phyloP scores from a whole-genome alignment of 2,113 vertebrate genomes.

The Noctilio leporinus region DNA sequence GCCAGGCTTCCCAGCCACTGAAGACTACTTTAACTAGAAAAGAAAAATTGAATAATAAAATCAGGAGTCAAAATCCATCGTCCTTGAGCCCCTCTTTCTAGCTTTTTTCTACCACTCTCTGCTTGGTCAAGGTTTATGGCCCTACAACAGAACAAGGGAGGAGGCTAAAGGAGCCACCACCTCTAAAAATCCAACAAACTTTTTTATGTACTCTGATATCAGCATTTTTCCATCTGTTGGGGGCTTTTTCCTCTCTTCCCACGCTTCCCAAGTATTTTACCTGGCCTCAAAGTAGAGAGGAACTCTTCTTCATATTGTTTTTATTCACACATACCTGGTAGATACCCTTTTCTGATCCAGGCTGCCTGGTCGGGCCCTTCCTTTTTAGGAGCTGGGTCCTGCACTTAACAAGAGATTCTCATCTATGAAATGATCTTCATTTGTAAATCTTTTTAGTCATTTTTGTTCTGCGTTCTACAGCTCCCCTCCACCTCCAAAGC shows the following conservation, averaged over 20 bases:
- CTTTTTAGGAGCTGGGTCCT: constrained; percentile 53
- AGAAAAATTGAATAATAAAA: constrained; percentile 78
- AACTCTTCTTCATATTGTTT: constrained; percentile 52
- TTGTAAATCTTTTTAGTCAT: constrained; percentile 46
- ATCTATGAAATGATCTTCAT: constrained; percentile 41
- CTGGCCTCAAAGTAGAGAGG: constrained; percentile 47
- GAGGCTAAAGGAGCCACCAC: constrained; percentile 25
- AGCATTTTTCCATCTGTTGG: constrained; percentile 56
- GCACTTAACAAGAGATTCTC: constrained; percentile 40
- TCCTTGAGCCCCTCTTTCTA: constrained; percentile 78
- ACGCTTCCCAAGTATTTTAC: constrained; percentile 24
- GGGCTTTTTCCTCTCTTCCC: constrained; percentile 25
- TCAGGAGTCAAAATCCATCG: constrained; percentile 77
- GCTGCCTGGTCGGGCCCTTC: constrained; percentile 10
- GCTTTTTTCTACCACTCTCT: constrained; percentile 70
- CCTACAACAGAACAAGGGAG: constrained; percentile 33
- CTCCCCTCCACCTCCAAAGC: neutral
- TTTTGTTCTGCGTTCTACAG: constrained; percentile 29
- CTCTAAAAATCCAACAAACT: neutral
- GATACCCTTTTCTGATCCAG: constrained; percentile 14
- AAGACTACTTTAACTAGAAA: constrained; percentile 78
- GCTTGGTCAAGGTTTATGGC: constrained; percentile 53
- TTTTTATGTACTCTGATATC: constrained; percentile 48
- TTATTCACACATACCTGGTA: constrained; percentile 41
- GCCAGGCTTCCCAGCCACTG: constrained; percentile 71